Evolutionary conservation across 2,113 vertebrate genomes (phyloP), one percentile per base, ranked within the genome.

Genomic region (Chaenogobius annularis): DNA sequence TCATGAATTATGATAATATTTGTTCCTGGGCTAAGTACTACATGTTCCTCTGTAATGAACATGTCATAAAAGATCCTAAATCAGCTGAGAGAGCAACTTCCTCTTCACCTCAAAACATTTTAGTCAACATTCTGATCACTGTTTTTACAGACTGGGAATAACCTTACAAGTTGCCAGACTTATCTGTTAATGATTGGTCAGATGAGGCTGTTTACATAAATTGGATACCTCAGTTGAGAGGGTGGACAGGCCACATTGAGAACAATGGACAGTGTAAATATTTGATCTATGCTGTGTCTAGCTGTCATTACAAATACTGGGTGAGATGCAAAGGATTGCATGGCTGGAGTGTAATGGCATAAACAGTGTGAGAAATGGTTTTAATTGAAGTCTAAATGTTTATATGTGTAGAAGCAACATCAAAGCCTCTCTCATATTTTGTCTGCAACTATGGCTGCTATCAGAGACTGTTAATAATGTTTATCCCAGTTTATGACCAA

Each of bases 251-350:
- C 79, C 81, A 85, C 74, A 52, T 19, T 5, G 65, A 86, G 80
- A 92, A 93, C 91, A 93, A 94, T 93, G 77, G 77, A 10, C 61
- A 75, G 80, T 81, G 87, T 92, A 93, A 94, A 92, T 92, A 93
- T 93, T 93, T 92, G 84, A 84, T 79, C 84, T 77, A 76, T 69
- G 73, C 88, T 88, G 81, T 84, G 86, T 89, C 87, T 86, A 83
- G 81, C 85, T 89, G 92, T 91, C 91, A 88, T 79, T 82, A 80
- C 78, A 83, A 85, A 87, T 84, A 75, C 65, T 77, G 75, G 78
- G 73, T 68, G 81, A 74, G 78, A 87, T 75, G 75, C 68, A 80
- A 76, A 69, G 40, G 84, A 83, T 84, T 66, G 80, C 73, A 67
- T 64, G 73, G 50, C 68, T 84, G 31, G 13, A 63, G 63, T 79